Base-by-base conservation (phyloP, 2,113 vertebrate species). In the Salminus brasiliensis region DNA sequence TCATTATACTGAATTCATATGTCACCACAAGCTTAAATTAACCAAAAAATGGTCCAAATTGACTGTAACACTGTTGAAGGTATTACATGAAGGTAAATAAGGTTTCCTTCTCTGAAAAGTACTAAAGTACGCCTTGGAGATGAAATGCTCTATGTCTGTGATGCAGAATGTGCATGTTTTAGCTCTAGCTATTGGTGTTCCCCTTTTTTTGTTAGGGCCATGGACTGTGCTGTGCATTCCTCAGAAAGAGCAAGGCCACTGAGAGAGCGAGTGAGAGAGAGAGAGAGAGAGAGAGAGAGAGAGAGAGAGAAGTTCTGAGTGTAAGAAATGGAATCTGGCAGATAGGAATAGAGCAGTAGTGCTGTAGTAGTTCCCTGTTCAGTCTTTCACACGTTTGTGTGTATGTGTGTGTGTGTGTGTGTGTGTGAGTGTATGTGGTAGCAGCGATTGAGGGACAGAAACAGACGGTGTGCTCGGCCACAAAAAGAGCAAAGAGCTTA, bases 141-240 rank as follows among this genome's bases (percentile, higher is more conserved):
- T 15, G 12, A 45, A 45, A 45, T 15, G 0, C 0, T 43, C 34
- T 49, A 41, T 60, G 53, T 76, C 73, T 63, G 73, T 72, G 67
- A 57, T 43, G 47, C 47, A 53, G 53, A 63, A 34, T 67, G 52
- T 27, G 52, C 23, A 18, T 69, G 69, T 77, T 60, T 71, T 55
- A 43, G 72, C 45, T 57, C 47, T 25, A 49, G 53, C 71, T 62
- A 34, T 18, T 67, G 43, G 87, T 88, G 84, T 87, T 86, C 88
- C 87, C 88, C 87, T 88, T 88, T 91, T 94, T 91, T 90, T 92
- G 91, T 89, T 87, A 82, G 86, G 86, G 85, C 88, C 90, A 85
- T 88, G 65, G 76, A 84, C 79, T 76, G 83, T 85, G 85, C 84
- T 83, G 72, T 81, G 85, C 89, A 92, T 92, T 92, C 90, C 91